Percentiles rank a stretch among this genome's conserved stretches.
Conservation (phyloP, 2,888 invertebrate species). For the Zygaena filipendulae region DNA sequence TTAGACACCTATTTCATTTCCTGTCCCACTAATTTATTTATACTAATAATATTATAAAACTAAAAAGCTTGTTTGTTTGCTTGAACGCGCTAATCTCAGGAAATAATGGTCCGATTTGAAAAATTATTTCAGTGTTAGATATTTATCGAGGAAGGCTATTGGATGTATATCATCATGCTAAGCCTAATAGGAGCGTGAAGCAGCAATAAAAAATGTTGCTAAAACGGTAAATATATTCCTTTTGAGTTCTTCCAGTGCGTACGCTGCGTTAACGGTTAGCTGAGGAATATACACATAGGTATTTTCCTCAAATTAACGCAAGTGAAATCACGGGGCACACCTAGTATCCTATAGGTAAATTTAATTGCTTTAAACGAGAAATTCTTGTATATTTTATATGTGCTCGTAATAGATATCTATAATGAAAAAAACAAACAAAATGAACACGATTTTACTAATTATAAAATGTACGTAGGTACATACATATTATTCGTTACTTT, state of each 20-base stretch:
- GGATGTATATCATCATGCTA: background rate
- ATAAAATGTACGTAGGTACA: constrained; percentile 4
- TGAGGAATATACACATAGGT: too few species aligned
- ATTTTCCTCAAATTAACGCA: too few species aligned
- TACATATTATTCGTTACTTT: constrained; percentile 22
- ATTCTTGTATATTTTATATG: too few species aligned
- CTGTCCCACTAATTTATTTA: background rate
- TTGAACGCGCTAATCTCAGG: constrained; percentile 1
- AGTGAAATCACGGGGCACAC: too few species aligned
- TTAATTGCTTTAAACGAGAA: too few species aligned
- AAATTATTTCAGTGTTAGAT: constrained; percentile 1
- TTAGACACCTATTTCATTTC: too few species aligned
- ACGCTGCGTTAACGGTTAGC: too few species aligned
- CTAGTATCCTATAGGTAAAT: too few species aligned
- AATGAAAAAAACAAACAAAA: background rate
- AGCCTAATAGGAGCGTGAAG: background rate
- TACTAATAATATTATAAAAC: background rate
- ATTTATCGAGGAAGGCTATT: constrained; percentile 1
- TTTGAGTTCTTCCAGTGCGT: background rate
- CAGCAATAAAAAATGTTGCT: background rate
- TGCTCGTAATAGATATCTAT: too few species aligned
- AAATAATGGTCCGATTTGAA: background rate
- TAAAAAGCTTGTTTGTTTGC: background rate
- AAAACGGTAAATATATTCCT: background rate
- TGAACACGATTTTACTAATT: too few species aligned